Base-by-base conservation (phyloP, 2,888 invertebrate genomes). In the Dendrolimus pini region DNA sequence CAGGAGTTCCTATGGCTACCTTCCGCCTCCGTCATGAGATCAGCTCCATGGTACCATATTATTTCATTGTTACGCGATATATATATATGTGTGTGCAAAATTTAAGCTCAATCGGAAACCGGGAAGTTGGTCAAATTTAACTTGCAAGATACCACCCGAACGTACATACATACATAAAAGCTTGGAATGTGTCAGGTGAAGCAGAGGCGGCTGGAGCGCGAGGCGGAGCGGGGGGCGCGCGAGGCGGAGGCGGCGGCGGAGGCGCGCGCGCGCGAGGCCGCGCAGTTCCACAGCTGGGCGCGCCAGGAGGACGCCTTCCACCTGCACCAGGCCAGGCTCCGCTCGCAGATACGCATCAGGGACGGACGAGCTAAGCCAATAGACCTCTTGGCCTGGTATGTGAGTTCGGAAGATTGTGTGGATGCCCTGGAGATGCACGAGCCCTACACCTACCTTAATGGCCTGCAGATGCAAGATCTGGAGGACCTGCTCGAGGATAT, bases 301-400 rank as follows among this genome's bases (percentile, higher is more conserved):
- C 93, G 96, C 53, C 98, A 99, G 76, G 99, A 99, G 88, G 98
- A 99, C 84, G 95, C 97, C 82, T 99, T 99, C 90, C 99, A 99
- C 81, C 91, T 99, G 75, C 96, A 99, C 73, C 99, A 99, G 90
- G 99, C 99, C 0, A 93, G 97, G 52, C 89, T 98, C 59, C 92
- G 99, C 70, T 98, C 98, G 56, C 95, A 96, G 77, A 99, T 99
- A 65, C 93, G 99, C 62, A 99, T 99, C 61, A 96, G 98, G 64
- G 99, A 99, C 82, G 98, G 98, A 7, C 92, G 99, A 72, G 99
- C 99, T 0, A 99, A 99, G 78, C 99, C 99, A 0, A 99, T 99
- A 66, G 99, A 99, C 92, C 91, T 99, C 63, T 89, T 99, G 58
- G 99, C 99, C 0, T 97, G 99, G 90, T 99, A 99, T 75, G 97